Evolutionary conservation across 2,113 vertebrate genomes (phyloP), one percentile per base, ranked within the genome.

Genomic region (Fulmarus glacialis): DNA sequence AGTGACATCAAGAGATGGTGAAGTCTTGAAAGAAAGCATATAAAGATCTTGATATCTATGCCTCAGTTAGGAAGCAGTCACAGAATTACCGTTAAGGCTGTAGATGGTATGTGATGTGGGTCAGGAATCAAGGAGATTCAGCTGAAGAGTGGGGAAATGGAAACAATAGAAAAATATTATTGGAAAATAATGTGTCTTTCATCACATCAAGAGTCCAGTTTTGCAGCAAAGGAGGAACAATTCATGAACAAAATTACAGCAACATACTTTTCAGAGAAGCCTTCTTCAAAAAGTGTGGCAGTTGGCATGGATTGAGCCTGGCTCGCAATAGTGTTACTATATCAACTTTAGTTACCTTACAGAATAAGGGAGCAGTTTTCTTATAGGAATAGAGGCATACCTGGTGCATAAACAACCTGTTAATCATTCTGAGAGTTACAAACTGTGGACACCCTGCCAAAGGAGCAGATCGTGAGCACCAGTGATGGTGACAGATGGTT

Each of bases 381-480:
- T 38, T 30, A 12, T 18, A 40, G 40, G n/a, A 50, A 38, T 9
- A 59, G 15, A 59, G 19, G 15, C 12, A 59, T 40, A 24, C 3
- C 8, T 45, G 40, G 40, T 40, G 40, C 40, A 40, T 40, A 40
- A 40, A 40, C 40, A 40, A 18, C 18, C 14, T 32, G 15, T 36
- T 71, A 36, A 43, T 50, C 8, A 27, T 32, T 79, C 17, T 63
- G 17, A 48, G 42, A 48, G 21, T 3, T 56, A 12, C 11, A 71
- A 56, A 50, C 17, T 36, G 4, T 43, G 36, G 5, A 3, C 4
- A 15, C 7, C 17, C 17, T 78, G 42, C 21, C 48, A 50, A 36
- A 50, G 4, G 21, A 63, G 14, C n/a, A 34, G 43, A 58, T 24
- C 0, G 0, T 34, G 36, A 58, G 4, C 10, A 11, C 3, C 58